Evolutionary conservation across 2,113 vertebrate genomes (phyloP), one percentile per base, ranked within the genome.

Genomic region (Hydrochoerus hydrochaeris): DNA sequence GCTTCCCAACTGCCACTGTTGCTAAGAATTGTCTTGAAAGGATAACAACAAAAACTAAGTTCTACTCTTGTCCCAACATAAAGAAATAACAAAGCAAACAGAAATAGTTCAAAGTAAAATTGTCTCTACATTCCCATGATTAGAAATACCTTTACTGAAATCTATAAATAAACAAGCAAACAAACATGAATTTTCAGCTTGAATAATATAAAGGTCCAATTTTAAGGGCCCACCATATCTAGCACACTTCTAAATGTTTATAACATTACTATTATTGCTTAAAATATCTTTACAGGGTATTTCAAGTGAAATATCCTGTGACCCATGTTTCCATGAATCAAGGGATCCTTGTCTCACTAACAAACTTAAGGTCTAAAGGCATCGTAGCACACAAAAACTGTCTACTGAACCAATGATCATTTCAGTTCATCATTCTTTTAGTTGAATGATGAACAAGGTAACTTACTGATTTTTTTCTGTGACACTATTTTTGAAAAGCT

Each of bases 381-480:
- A 30, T 86, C 26, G 16, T 14, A 54, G 78, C 17, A 84, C 32
- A 35, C 3, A 12, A 17, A 46, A 26, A 65, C 19, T 60, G 62
- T 14, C 19, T 3, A 80, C 57, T 73, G 26, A 87, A n/a, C n/a
- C n/a, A 93, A 77, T 88, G 16, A 49, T 57, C 24, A 49, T 71
- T 77, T n/a, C n/a, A 44, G 8, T 35, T 88, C 44, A 32, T 88
- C 17, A 90, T 87, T 65, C n/a, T 28, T 85, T 83, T 49, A 82
- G 13, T 28, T 93, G 52, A 85, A 41, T 90, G 38, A 96, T 20
- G 28, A 91, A 54, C 69, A 89, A 93, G 17, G 28, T 63, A 67
- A 82, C 91, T 26, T 86, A 92, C 30, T 87, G 26, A 22, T 94
- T 94, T 7, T 7, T 96, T 24, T 8, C 16, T 95, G 86, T 11